phyloP scores from a whole-genome alignment of 2,797 vertebrate genomes.

The Garrulus glandarius region DNA sequence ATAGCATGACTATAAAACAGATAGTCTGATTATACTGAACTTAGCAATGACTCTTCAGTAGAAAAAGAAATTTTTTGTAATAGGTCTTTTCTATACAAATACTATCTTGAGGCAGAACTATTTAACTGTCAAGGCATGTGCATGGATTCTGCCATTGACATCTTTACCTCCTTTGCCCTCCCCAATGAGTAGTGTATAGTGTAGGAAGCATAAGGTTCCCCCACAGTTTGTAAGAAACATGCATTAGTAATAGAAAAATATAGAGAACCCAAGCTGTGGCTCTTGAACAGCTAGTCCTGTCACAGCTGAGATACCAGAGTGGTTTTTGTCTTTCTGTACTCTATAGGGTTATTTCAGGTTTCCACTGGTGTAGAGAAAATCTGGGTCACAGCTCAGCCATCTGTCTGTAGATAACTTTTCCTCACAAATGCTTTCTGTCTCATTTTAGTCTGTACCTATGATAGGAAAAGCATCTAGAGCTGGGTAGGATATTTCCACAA shows the following conservation, averaged over 20 bases:
- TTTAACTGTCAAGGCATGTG: background rate
- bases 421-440: conserved; percentile 24
- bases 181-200: background rate
- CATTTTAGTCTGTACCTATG: background rate
- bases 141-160: background rate
- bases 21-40: background rate
- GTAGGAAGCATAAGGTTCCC: background rate
- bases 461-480: background rate
- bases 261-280: background rate
- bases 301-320: background rate
- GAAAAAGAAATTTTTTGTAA: background rate
- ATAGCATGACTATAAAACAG: background rate
- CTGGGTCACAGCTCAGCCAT: conserved; percentile 48
- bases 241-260: background rate
- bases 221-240: background rate
- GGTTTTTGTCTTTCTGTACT: background rate
- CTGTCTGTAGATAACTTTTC: conserved; percentile 19
- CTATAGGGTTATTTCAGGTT: conserved; percentile 32
- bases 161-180: background rate
- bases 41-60: background rate
- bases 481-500: background rate
- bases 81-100: background rate
- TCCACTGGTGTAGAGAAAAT: conserved; percentile 13
- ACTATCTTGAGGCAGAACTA: background rate
- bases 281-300: background rate